phyloP scores from a whole-genome alignment of 2,888 invertebrate genomes.

The Calameuta idolon region DNA sequence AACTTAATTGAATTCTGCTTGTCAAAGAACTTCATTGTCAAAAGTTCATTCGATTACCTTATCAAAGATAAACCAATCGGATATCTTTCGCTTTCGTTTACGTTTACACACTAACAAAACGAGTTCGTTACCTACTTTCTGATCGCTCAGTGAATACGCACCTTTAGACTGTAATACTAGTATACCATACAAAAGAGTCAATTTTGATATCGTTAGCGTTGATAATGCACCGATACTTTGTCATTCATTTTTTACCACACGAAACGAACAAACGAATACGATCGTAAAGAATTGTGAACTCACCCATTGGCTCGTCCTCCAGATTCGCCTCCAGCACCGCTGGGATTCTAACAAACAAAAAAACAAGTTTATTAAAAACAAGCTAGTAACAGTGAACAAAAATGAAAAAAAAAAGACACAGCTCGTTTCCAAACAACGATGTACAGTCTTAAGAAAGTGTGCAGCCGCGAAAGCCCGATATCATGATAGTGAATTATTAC shows the following conservation, averaged over 20 bases:
- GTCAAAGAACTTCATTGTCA: neutral
- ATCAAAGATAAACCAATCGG: too few relatives aligned
- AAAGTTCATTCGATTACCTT: neutral
- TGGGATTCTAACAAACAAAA: constrained; percentile 87
- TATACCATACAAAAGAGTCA: too few relatives aligned
- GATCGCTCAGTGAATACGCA: too few relatives aligned
- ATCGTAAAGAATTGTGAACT: constrained; percentile 60
- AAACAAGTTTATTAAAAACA: constrained; percentile 69
- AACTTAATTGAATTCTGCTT: neutral
- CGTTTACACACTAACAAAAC: too few relatives aligned
- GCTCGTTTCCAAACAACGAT: constrained; percentile 41
- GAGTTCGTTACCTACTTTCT: too few relatives aligned
- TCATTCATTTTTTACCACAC: too few relatives aligned
- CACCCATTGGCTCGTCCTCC: constrained; percentile 86
- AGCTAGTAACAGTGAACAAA: constrained; percentile 61
- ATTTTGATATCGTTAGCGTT: too few relatives aligned
- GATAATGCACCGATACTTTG: too few relatives aligned
- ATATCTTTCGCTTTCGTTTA: too few relatives aligned
- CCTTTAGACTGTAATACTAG: too few relatives aligned
- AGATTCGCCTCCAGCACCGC: constrained; percentile 82
- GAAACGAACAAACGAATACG: neutral
- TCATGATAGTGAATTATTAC: neutral
- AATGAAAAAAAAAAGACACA: constrained; percentile 43
- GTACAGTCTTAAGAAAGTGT: constrained; percentile 33
- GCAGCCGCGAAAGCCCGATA: constrained; percentile 31